A percentile compares a stretch with the other conserved stretches of the same genome.
phyloP scores from a whole-genome alignment of 2,113 vertebrate species.

The Sylvietta virens region DNA sequence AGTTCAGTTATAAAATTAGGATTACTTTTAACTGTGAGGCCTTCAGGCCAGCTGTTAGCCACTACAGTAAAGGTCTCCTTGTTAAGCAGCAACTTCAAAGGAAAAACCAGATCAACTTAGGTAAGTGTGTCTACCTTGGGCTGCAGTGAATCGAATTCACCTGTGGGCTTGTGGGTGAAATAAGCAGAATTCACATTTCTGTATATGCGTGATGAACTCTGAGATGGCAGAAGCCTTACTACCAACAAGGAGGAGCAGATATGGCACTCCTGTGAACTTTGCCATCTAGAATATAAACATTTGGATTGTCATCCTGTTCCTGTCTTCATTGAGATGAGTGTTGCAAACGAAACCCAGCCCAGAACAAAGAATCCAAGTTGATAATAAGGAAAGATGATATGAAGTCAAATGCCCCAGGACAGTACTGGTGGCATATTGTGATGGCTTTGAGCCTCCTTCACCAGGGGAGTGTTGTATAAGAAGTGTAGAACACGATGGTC shows the following conservation, averaged over 20 bases:
- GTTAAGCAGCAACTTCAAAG: neutral
- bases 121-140: neutral
- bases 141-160: neutral
- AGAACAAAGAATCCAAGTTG: neutral
- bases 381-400: neutral
- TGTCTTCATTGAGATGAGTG: neutral
- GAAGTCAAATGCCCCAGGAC: neutral
- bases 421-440: neutral
- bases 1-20: too few species aligned
- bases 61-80: neutral
- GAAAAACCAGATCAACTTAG: neutral
- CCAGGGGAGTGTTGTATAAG: neutral
- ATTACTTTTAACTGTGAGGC: too few species aligned
- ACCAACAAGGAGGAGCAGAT: neutral
- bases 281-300: constrained; percentile 5
- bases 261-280: constrained; percentile 14
- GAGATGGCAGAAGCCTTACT: neutral
- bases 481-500: neutral
- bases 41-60: too few species aligned
- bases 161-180: neutral
- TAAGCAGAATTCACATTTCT: neutral
- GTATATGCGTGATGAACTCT: neutral
- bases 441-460: neutral
- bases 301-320: neutral
- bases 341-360: neutral